Base-by-base conservation (phyloP, 30 jellyfish, hydroid and myxozoan species). In the Hydra vulgaris region DNA sequence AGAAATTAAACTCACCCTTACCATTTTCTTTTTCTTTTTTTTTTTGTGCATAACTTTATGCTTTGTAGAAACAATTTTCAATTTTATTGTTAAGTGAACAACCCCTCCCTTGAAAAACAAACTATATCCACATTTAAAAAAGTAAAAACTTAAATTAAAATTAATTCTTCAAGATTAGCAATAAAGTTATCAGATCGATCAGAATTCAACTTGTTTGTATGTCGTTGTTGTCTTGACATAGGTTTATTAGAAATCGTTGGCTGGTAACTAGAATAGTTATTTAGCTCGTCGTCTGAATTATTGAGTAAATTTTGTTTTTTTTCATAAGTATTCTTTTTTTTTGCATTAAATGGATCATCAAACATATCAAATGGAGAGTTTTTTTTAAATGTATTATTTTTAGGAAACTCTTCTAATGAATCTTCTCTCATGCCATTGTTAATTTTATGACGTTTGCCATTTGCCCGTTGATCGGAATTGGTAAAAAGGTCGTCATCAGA, bases 121-220 rank as follows among this genome's bases (percentile, higher is more conserved):
- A n/a, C n/a, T n/a, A n/a, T n/a, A n/a, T n/a, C n/a, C n/a, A 40
- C 5, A 40, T 40, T 3, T 3, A 40, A 40, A 40, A 53, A 18
- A 25, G 12, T 40, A 75, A 26, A 18, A 75, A 75, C 8, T 78
- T 78, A 87, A 18, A 81, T 77, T 61, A 87, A 66, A 18, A 87
- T 88, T 90, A 82, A 69, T 66, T 87, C 95, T 53, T 87, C 95
- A 25, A 87, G 71, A 72, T 87, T 90, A 61, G 24, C 83, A 0
- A 66, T 53, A 75, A 75, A 75, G 56, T 54, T 26, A 22, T 75
- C 66, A 17, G 83, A 25, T 22, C 21, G 1, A 4, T 74, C 72
- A 66, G 83, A 17, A 16, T 70, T 27, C 25, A 66, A 25, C 53
- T 53, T 75, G 21, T 75, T 66, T 40, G 12, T 40, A 26, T 22